Evolutionary conservation across 2,797 vertebrate species (phyloP), one percentile per base, ranked within the genome.

Genomic region (Glossophaga mutica): DNA sequence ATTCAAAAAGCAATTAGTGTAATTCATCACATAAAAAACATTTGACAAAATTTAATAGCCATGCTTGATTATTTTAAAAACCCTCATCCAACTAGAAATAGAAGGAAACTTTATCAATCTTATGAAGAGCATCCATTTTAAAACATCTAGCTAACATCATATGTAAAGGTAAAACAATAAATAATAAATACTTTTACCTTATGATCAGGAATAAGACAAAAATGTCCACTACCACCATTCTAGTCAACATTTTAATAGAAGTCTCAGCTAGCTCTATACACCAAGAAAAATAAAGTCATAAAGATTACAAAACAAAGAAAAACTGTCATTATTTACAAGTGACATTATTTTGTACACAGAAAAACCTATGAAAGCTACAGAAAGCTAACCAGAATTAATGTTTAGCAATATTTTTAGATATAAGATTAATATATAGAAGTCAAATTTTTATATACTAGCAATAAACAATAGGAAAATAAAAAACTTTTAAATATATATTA

Each of bases 1-100:
- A 94, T 62, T 85, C n/a, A 68, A 91, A 95, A 94, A 50, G 10
- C 9, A 76, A 68, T 90, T 82, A 81, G 50, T 86, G 15, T 77
- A 77, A 95, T 70, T 89, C 68, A 94, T 77, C 85, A 86, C n/a
- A 67, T 22, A 57, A 46, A 78, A 55, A 77, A 83, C 34, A 79
- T 67, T 50, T 91, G 42, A 91, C 24, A 85, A 85, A 79, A 85
- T 81, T 44, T 79, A 84, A 91, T 9, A 87, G 9, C 9, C 26
- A 24, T 70, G 68, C 18, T 37, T 88, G 16, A 77, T 88, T 55
- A 62, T 21, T n/a, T 62, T 34, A 9, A 76, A 55, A 91, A 62
- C 11, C 2, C 26, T 83, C 44, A 77, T 32, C 12, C 59, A 82
- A 55, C n/a, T 77, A 94, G 74, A 32, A 90, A 70, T 34, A 62